phyloP scores from a whole-genome alignment of 2,797 vertebrate genomes.

The Potorous gilbertii region DNA sequence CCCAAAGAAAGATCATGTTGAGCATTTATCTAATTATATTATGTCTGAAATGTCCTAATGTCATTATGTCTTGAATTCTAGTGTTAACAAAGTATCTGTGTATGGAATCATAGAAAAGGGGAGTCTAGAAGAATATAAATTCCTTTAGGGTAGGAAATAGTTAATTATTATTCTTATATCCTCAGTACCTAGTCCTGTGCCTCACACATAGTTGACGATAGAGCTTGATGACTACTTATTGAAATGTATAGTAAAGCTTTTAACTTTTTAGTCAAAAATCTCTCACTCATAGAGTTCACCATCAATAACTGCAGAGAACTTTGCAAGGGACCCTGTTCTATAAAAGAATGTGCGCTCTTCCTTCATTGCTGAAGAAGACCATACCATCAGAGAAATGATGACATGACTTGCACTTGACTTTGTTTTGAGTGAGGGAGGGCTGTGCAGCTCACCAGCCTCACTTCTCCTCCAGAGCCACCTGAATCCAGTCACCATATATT shows the following conservation, averaged over 20 bases:
- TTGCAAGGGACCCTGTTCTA: not conserved
- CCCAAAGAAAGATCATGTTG: not conserved
- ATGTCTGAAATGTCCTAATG: not conserved
- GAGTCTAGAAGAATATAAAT: constrained; percentile 23
- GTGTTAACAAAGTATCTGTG: not conserved
- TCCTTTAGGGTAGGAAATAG: not conserved
- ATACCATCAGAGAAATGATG: no score
- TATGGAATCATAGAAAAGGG: constrained; percentile 16
- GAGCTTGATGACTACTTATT: not conserved
- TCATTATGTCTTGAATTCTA: constrained; percentile 32
- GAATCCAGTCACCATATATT: no score
- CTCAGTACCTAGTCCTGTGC: not conserved
- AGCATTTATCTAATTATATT: constrained; percentile 1
- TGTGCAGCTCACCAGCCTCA: no score
- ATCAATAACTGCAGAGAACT: not conserved
- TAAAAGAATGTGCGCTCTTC: not conserved
- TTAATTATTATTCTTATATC: not conserved
- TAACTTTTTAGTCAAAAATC: not conserved
- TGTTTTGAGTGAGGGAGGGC: no score
- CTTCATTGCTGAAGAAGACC: no score
- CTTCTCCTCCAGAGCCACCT: no score
- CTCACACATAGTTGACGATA: not conserved
- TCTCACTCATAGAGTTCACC: not conserved
- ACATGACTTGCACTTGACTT: no score
- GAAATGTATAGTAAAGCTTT: not conserved